phyloP scores from a whole-genome alignment of 1,140 invertebrate species.

The Euwallacea similis region DNA sequence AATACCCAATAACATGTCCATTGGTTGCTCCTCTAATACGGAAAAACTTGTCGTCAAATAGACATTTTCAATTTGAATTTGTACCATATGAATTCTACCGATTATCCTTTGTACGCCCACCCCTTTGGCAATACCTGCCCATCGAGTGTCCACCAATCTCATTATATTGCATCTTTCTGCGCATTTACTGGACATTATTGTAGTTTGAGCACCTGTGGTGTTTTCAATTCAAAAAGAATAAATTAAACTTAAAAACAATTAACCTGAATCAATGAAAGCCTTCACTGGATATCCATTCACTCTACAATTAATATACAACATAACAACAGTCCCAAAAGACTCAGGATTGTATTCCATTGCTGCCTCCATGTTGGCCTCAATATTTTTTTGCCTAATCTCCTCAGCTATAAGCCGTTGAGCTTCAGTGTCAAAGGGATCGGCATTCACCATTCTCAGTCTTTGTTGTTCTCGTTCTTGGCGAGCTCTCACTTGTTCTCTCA shows the following conservation, averaged over 20 bases:
- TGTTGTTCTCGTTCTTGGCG: constrained; percentile 79
- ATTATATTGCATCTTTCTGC: constrained; percentile 95
- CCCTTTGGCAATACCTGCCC: constrained; percentile 93
- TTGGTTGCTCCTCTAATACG: constrained; percentile 95
- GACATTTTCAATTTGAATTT: constrained; percentile 93
- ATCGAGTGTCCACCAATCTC: constrained; percentile 90
- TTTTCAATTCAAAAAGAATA: not conserved
- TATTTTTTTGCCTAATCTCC: constrained; percentile 94
- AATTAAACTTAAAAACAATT: constrained; percentile 13
- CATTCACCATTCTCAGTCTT: constrained; percentile 83
- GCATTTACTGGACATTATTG: constrained; percentile 91
- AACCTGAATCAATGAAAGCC: constrained; percentile 96
- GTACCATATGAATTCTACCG: constrained; percentile 94
- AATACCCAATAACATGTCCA: constrained; percentile 88
- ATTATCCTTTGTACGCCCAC: constrained; percentile 97
- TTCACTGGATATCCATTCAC: constrained; percentile 96
- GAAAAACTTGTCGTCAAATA: constrained; percentile 96
- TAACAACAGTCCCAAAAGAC: constrained; percentile 94
- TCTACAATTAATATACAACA: constrained; percentile 96
- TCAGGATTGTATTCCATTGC: constrained; percentile 98
- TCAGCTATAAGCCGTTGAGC: constrained; percentile 93
- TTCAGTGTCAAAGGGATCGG: constrained; percentile 94
- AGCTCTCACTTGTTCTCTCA: constrained; percentile 78
- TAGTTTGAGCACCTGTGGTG: constrained; percentile 82
- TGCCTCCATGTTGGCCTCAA: constrained; percentile 97